Evolutionary conservation across 1,140 invertebrate genomes (phyloP), one percentile per base, ranked within the genome.

Genomic region (Euwallacea fornicatus): DNA sequence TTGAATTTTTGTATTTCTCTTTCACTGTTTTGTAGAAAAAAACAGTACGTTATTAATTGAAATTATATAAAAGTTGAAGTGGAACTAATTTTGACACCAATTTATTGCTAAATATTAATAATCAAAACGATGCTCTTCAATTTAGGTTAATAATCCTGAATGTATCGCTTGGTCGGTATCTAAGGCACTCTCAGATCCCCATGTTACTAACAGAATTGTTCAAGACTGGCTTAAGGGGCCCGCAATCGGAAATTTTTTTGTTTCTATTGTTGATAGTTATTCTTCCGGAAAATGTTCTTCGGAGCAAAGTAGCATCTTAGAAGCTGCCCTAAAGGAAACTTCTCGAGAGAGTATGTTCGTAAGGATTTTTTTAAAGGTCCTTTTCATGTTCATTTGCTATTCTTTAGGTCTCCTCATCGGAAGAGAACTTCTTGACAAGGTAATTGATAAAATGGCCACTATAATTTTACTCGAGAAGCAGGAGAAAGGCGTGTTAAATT

Each of bases 141-240:
- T 53, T 72, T n/a, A 69, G 66, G 42, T 69, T 47, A 41, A 66
- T 54, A 47, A 53, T n/a, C n/a, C 63, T 6, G 44, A 54, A n/a
- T 76, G 70, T 54, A 10, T 74, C 56, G 60, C 66, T 54, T 82
- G 84, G 79, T 80, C 84, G 65, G 74, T 86, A 11, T 77, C 82
- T 53, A 79, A 83, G 43, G 80, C 85, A 13, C 76, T 86, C 42
- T 80, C 81, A 2, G 78, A 84, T 77, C 84, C 83, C 2, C 79
- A 85, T 42, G 83, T 83, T 75, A 79, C 81, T 43, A 83, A 85
- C 76, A 69, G 72, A 6, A 67, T 82, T 2, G 79, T 88, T 7
- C 83, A 83, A 64, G 79, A 83, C 21, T 88, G 88, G 86, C 82
- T 87, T 0, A 73, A 78, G 62, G 77, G 78, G 4, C 69, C 79